Evolutionary conservation across 2,113 vertebrate genomes (phyloP).

Genomic region (Rhabdomys dilectus): DNA sequence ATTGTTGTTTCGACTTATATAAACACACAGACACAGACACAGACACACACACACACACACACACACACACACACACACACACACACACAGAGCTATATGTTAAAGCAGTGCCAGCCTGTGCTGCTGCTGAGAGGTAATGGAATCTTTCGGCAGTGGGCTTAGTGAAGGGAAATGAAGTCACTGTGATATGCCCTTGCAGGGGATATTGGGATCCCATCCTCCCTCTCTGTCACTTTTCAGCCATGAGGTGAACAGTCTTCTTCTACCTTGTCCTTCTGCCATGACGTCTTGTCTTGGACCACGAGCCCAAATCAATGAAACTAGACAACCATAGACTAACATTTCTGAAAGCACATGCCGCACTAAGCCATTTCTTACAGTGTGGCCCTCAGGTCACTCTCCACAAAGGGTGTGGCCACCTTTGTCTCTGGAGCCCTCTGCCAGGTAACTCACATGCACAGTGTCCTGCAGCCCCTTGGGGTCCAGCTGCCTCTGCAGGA

Average conservation of each 20-base stretch:
- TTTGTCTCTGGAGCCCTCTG: accelerated
- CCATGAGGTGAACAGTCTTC: neutral
- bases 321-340: neutral
- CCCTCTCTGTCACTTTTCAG: neutral
- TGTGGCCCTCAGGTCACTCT: neutral
- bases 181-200: neutral
- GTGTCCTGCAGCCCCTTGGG: conserved; percentile 76
- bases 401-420: too few relatives aligned
- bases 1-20: neutral
- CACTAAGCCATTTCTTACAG: neutral
- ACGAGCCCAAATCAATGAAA: neutral
- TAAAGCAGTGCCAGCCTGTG: neutral
- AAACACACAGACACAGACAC: too few relatives aligned
- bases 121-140: neutral
- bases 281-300: too few relatives aligned
- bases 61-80: neutral
- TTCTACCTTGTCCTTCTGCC: neutral
- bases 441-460: conserved; percentile 60
- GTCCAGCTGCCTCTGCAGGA: conserved; percentile 75
- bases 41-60: neutral
- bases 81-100: neutral
- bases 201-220: neutral
- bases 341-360: too few relatives aligned
- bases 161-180: neutral
- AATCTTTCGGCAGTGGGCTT: neutral